Evolutionary conservation across 2,888 invertebrate species (phyloP).

Genomic region (Caenorhabditis angaria): DNA sequence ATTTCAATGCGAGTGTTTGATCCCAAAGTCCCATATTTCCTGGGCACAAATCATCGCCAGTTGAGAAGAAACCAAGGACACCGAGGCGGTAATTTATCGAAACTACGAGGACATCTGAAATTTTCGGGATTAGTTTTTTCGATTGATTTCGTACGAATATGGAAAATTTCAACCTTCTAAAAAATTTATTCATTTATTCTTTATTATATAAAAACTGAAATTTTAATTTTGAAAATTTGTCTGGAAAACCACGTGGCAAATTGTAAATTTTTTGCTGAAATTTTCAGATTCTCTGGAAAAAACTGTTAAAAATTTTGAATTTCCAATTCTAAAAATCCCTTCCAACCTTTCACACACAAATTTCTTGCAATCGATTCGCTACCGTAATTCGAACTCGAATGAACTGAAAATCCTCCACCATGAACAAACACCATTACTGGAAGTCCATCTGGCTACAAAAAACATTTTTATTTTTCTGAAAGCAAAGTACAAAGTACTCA

Average conservation of each 20-base stretch:
- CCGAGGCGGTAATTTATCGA: constrained; percentile 66
- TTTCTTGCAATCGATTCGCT: constrained; percentile 43
- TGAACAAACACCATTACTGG: constrained; percentile 64
- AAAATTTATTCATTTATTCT: no score
- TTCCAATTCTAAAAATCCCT: no score
- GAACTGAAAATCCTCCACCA: constrained; percentile 58
- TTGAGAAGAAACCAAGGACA: constrained; percentile 60
- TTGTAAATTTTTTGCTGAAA: no score
- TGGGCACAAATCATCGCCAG: constrained; percentile 42
- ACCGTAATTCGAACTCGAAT: constrained; percentile 53
- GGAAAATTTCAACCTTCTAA: no score
- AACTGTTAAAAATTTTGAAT: no score
- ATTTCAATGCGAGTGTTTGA: constrained; percentile 65
- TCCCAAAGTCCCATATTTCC: constrained; percentile 70
- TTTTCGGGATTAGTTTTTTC: constrained; percentile 8
- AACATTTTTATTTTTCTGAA: not conserved
- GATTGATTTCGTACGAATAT: no score
- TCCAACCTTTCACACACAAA: constrained; percentile 21
- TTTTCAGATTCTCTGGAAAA: no score
- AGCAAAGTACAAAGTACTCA: constrained; percentile 12
- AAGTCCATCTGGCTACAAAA: constrained; percentile 47
- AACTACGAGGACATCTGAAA: constrained; percentile 58
- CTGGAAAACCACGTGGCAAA: no score
- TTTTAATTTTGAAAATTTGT: no score
- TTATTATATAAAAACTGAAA: no score